Base-by-base conservation (phyloP, 2,888 invertebrate species). In the Hanleya hanleyi region DNA sequence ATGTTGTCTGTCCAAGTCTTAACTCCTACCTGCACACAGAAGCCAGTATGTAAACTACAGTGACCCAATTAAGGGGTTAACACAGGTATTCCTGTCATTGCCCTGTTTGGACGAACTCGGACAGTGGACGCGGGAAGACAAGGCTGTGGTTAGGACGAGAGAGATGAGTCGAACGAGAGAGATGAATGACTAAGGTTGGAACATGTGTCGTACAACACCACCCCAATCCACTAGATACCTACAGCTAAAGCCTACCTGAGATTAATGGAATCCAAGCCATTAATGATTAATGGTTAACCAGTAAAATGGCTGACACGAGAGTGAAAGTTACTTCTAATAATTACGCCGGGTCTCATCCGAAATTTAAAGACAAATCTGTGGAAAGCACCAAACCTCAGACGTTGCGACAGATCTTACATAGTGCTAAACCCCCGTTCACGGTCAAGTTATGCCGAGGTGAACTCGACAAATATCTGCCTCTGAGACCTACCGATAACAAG, bases 381-480 rank as follows among this genome's bases (percentile, higher is more conserved):
- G n/a, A 47, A 22, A 18, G n/a, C 1, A 18, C 22, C 57, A 57
- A 29, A 9, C 57, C 57, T 7, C 57, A 57, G 32, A 57, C 57
- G 1, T 26, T 57, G 15, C 22, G 57, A 29, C 57, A 57, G 18
- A 57, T 57, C 9, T 26, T 57, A 57, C 57, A 57, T 32, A 32
- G 57, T 29, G 4, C 32, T 15, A 57, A 57, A 26, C 57, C 57
- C 2, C 81, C 83, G 0, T 73, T 82, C 57, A 72, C 75, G 9
- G 81, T 79, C 0, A 78, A 80, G 61, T 62, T 78, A 49, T 76
- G 77, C 50, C 74, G 65, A 33, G 81, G 81, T 1, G 78, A 81
- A 41, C 49, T 83, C 47, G 70, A 69, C 18, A 78, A 70, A 57
- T 77, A 74, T 32, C 62, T 75, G 1, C 68, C 73, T 26, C 57